A percentile compares a stretch with the other conserved stretches of the same genome.
phyloP scores from a whole-genome alignment of 92 coral and sea anemone species.

The Epizoanthus fatuus region DNA sequence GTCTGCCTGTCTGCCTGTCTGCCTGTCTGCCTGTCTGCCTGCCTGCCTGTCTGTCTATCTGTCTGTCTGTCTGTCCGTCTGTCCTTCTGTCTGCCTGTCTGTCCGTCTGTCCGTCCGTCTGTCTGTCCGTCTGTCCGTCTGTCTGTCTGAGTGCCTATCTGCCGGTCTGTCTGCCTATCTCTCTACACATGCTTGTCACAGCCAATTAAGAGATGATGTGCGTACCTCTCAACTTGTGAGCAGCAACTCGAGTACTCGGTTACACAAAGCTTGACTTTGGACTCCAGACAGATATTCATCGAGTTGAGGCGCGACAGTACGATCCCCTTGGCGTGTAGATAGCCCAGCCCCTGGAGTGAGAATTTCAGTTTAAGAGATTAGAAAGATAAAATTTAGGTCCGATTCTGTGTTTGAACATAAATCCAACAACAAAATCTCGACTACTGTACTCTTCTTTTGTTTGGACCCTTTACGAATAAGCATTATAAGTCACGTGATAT shows the following conservation, averaged over 20 bases:
- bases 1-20: too few species aligned
- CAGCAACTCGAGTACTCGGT: conserved; percentile 89
- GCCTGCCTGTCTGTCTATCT: too few species aligned
- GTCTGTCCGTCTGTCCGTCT: too few species aligned
- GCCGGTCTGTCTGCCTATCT: too few species aligned
- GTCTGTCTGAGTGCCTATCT: too few species aligned
- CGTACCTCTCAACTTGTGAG: conserved; percentile 88
- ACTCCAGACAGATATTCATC: conserved; percentile 97
- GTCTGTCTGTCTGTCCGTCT: too few species aligned
- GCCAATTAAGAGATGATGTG: too few species aligned
- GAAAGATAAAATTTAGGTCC: neutral
- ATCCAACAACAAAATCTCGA: neutral
- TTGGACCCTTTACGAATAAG: too few species aligned
- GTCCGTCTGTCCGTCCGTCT: too few species aligned
- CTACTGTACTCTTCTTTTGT: neutral
- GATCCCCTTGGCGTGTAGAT: conserved; percentile 98
- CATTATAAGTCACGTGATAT: neutral
- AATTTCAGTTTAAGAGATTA: neutral
- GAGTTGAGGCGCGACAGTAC: conserved; percentile 94
- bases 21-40: too few species aligned
- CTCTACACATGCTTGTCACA: too few species aligned
- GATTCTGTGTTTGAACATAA: neutral
- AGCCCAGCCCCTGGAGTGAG: conserved; percentile 89
- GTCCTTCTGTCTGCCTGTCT: too few species aligned
- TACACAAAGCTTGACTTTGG: conserved; percentile 97